Base-by-base conservation (phyloP, 35 echinoderm and acorn worm genomes). In the Eucidaris tribuloides region DNA sequence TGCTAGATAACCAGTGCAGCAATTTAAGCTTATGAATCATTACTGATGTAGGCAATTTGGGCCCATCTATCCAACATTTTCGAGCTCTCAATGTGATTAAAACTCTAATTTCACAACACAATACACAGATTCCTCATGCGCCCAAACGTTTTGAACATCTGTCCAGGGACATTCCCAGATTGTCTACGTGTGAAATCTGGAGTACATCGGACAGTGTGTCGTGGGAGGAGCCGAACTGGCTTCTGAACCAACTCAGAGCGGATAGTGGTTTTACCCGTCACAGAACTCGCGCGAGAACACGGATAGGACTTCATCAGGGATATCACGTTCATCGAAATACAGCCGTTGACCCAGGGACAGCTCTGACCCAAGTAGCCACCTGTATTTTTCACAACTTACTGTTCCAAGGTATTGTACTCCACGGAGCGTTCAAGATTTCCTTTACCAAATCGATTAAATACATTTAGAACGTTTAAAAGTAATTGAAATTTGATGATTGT, bases 371-470 rank as follows among this genome's bases (percentile, higher is more conserved):
- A 7, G 19, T 30, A 5, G 60, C 35, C 5, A 22, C 22, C 15
- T 84, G 82, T 34, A 70, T 39, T 18, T 84, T 84, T 36, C n/a
- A n/a, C 20, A 35, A n/a, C 18, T 84, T 2, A 71, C 82, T 15
- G 82, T 84, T 1, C n/a, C 37, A 42, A 68, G 82, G 63, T 84
- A 43, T 39, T 64, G 14, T 66, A n/a, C n/a, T n/a, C n/a, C n/a
- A n/a, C n/a, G n/a, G n/a, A n/a, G n/a, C n/a, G n/a, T n/a, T n/a
- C n/a, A n/a, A n/a, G n/a, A n/a, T n/a, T n/a, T n/a, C n/a, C n/a
- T n/a, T n/a, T n/a, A n/a, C n/a, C n/a, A n/a, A n/a, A n/a, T n/a
- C n/a, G n/a, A n/a, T n/a, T n/a, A n/a, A n/a, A n/a, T n/a, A n/a
- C n/a, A n/a, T n/a, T n/a, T n/a, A n/a, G n/a, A n/a, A n/a, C n/a